Evolutionary conservation across 2,113 vertebrate genomes (phyloP), one percentile per base, ranked within the genome.

Genomic region (Chroicocephalus ridibundus): DNA sequence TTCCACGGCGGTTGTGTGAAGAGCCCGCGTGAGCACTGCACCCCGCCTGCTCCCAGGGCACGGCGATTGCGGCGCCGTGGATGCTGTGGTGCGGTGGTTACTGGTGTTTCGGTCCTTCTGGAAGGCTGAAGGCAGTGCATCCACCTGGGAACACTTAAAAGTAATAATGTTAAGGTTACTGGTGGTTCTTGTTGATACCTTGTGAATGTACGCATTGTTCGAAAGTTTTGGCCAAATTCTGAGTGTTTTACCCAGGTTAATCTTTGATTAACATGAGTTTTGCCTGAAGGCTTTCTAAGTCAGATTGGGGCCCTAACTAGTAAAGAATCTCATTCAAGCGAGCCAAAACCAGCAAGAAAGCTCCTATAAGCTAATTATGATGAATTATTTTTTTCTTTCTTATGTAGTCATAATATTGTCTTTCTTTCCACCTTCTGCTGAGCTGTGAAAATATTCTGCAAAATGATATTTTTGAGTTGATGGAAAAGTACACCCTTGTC

Each of bases 361-460:
- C 46, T 61, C n/a, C 72, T 79, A 9, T 12, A 15, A 86, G 68
- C 25, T 65, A 95, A 95, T 94, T 85, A 74, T 52, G 91, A 78
- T 6, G 25, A 85, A 71, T 92, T 79, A 44, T 82, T 52, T 95
- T 85, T 96, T 46, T 51, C 79, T 93, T 94, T 74, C 47, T 83
- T 62, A 58, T 47, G 46, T 57, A 93, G 78, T 95, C 58, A 75
- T 90, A 83, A 91, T 74, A 52, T 90, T 96, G 69, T 52, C 82
- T 81, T 71, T 86, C 79, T 79, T 92, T 82, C 87, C 47, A 84
- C 87, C 95, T 90, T 93, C 82, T 94, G 95, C 94, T 93, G 91
- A 96, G 92, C 69, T 89, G 69, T 95, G 94, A 96, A 96, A 96
- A 83, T 70, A 92, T 88, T 96, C 93, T 85, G 31, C 78, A 64